phyloP scores from a whole-genome alignment of 2,888 invertebrate species.

The Sminthurides aquaticus region DNA sequence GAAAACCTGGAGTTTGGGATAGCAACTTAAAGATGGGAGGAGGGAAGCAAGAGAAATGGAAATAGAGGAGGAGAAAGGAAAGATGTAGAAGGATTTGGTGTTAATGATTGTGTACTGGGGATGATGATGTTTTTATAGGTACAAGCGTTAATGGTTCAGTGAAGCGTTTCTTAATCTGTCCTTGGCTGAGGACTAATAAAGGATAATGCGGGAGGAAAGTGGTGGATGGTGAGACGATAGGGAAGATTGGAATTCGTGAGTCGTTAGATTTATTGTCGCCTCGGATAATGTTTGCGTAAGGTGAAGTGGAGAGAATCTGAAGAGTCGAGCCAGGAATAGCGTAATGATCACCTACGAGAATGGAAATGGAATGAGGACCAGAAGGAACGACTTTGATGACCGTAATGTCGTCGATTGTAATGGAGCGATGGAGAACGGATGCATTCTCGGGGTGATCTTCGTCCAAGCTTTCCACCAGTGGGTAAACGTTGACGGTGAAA shows the following conservation, averaged over 20 bases:
- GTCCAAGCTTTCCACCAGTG: no score
- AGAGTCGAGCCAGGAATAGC: no score
- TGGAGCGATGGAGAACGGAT: no score
- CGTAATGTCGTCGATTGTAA: no score
- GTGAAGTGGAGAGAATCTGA: no score
- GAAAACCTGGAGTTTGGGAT: no score
- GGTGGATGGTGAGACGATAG: background rate
- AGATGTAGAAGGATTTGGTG: background rate
- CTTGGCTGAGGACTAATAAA: background rate
- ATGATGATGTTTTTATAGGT: background rate
- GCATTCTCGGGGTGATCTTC: no score
- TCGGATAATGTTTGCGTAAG: background rate
- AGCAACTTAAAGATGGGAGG: background rate
- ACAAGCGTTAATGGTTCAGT: background rate
- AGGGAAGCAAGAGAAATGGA: background rate
- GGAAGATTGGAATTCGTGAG: background rate
- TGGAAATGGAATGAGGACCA: no score
- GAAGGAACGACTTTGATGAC: no score
- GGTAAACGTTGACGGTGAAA: no score
- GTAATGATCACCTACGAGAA: no score
- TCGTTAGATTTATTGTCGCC: background rate
- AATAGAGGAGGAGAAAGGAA: background rate
- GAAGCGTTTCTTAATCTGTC: background rate
- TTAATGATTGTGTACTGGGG: background rate
- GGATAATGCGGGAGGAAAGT: background rate